phyloP scores from a whole-genome alignment of 2,888 invertebrate species.

The Gortyna flavago region DNA sequence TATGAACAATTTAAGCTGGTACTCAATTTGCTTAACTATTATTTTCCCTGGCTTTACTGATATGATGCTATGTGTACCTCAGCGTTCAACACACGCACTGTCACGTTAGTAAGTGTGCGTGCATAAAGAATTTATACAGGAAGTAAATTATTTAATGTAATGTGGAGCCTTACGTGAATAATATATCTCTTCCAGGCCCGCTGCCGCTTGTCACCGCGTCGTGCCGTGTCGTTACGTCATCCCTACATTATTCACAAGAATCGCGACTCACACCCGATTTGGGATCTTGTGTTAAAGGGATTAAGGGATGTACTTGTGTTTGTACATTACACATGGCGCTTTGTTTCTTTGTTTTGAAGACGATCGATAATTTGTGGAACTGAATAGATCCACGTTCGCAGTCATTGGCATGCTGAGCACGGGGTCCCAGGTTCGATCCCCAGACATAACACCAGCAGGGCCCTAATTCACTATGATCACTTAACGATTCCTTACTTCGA shows the following conservation, averaged over 20 bases:
- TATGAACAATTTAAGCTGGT: neutral
- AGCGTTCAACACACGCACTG: neutral
- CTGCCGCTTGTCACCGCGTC: conserved; percentile 9
- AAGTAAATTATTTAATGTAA: conserved; percentile 20
- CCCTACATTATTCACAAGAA: conserved; percentile 42
- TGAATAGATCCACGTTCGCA: neutral
- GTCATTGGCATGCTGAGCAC: neutral
- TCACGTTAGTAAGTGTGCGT: neutral
- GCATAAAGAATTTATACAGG: neutral
- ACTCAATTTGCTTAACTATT: neutral
- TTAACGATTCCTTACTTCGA: neutral
- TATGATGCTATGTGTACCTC: too few relatives aligned
- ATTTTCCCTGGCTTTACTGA: neutral
- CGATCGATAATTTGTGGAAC: neutral
- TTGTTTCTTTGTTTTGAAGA: conserved; percentile 21
- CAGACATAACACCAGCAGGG: neutral
- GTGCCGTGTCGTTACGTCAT: conserved; percentile 31
- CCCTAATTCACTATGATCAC: too few relatives aligned
- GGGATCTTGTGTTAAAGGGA: conserved; percentile 7
- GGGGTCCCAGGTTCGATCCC: neutral
- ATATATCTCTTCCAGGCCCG: conserved; percentile 41
- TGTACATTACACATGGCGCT: conserved; percentile 17
- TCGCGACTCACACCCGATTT: conserved; percentile 26
- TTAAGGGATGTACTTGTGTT: neutral
- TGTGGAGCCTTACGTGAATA: conserved; percentile 33